Conservation (phyloP, 2,113 vertebrate genomes). For the Prochilodus magdalenae region DNA sequence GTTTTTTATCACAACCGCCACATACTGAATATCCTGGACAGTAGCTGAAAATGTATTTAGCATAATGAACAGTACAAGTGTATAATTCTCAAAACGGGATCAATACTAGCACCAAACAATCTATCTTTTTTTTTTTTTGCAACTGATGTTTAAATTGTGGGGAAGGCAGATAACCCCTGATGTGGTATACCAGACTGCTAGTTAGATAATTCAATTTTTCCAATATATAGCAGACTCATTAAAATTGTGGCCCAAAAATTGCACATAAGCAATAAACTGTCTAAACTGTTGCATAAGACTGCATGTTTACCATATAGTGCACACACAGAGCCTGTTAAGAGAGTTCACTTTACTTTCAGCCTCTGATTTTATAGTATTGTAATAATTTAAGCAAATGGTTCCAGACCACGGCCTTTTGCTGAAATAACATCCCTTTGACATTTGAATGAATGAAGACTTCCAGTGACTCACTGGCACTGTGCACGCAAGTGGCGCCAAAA, state of each 20-base stretch:
- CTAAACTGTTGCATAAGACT: too few relatives aligned
- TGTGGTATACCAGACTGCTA: too few relatives aligned
- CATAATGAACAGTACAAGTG: not conserved
- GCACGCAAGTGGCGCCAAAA: slow-evolving; percentile 16
- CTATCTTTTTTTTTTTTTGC: too few relatives aligned
- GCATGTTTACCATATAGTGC: not conserved
- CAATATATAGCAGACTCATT: too few relatives aligned
- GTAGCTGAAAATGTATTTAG: not conserved
- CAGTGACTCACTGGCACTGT: slow-evolving; percentile 18
- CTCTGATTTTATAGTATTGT: slow-evolving; percentile 3
- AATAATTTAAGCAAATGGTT: slow-evolving; percentile 34
- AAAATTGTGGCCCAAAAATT: too few relatives aligned
- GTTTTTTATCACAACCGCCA: not conserved
- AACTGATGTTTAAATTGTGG: too few relatives aligned
- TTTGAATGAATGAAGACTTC: slow-evolving; percentile 36
- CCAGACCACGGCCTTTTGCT: slow-evolving; percentile 13
- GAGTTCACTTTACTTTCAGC: not conserved
- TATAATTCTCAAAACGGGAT: too few relatives aligned
- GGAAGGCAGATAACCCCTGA: too few relatives aligned
- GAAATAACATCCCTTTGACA: slow-evolving; percentile 38
- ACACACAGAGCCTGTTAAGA: not conserved
- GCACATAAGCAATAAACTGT: too few relatives aligned
- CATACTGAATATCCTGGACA: not conserved
- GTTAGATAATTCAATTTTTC: too few relatives aligned
- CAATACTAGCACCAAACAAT: too few relatives aligned